These are phyloP conservation scores for Ancistrus triradiatus DNA, from an alignment of 2,113 vertebrate species.

Conservation along the genomic window DNA sequence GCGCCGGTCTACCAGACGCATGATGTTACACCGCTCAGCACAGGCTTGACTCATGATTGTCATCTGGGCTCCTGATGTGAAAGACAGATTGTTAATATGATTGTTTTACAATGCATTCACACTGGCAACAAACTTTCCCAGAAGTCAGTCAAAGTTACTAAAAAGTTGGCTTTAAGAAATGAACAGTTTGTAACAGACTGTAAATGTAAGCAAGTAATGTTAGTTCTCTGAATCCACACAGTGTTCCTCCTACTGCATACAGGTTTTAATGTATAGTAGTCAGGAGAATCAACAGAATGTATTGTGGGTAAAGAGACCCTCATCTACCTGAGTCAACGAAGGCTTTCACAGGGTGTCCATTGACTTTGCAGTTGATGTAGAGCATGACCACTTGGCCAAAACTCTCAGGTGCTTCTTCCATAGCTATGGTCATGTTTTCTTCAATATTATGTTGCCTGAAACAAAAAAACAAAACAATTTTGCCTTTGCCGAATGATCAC, in stretches of 20 bases:
- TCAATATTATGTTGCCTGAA: conserved; percentile 96
- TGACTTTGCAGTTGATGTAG: conserved; percentile 98
- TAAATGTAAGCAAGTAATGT: too few species aligned
- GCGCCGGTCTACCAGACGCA: conserved; percentile 93
- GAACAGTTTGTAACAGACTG: too few species aligned
- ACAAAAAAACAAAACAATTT: conserved; percentile 4
- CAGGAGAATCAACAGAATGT: too few species aligned
- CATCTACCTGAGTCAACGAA: conserved; percentile 94
- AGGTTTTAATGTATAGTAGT: background rate
- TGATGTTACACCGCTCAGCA: conserved; percentile 96
- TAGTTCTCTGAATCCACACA: too few species aligned
- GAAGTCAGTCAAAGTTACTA: too few species aligned
- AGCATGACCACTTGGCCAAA: conserved; percentile 99
- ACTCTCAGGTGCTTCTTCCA: conserved; percentile 98
- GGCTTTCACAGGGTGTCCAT: conserved; percentile 95
- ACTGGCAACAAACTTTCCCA: too few species aligned
- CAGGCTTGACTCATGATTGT: conserved; percentile 99
- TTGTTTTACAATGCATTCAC: too few species aligned
- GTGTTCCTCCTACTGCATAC: too few species aligned
- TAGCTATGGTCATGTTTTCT: conserved; percentile 98
- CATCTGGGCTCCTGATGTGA: conserved; percentile 90
- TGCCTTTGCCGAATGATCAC: too few species aligned
- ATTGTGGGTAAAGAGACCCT: conserved; percentile 23
- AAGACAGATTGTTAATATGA: too few species aligned
- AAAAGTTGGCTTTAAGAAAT: too few species aligned